Evolutionary conservation across 2,113 vertebrate species (phyloP), one percentile per base, ranked within the genome.

Genomic region (Pyxicephalus adspersus): DNA sequence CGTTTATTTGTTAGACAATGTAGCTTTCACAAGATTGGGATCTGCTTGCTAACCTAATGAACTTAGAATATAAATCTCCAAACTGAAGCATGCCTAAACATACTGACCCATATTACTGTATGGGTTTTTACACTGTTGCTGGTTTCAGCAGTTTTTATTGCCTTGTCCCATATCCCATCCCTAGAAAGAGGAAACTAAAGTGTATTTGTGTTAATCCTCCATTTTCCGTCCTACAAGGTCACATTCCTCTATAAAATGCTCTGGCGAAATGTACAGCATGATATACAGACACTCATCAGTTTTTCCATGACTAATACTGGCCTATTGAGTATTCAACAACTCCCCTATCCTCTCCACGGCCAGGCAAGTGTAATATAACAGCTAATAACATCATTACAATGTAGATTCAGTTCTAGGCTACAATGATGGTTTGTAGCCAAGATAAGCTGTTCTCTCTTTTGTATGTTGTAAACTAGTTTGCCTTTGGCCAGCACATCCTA

Each of bases 241-340:
- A 2, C 13, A 4, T 34, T 31, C 9, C 20, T 58, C 28, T 7
- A 74, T 2, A 38, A 20, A 13, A 55, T 15, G 15, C 34, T 18
- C 15, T 71, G 5, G 15, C 28, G n/a, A 11, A 34, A 72, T 57
- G 71, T 74, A 58, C 22, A 25, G 19, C 58, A n/a, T 38, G 3
- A 58, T 58, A n/a, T 57, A 22, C 34, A 68, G 71, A 74, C 71
- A 29, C 25, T 20, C 26, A 22, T 74, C 54, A 60, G 7, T 18
- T 58, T 74, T 74, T 74, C 71, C 55, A 60, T 74, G 54, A 74
- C 54, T 74, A 58, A 74, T 58, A 73, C 16, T 25, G 52, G 34
- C 34, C 15, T 34, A 28, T 52, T 51, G 9, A 58, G 52, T 34
- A 71, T 57, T 26, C 51, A 51, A 29, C 26, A 29, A 9, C 51